Evolutionary conservation across 2,113 vertebrate genomes (phyloP).

Genomic region (human (Homo sapiens)): GRCh38 chr1:42198001-42198500

Average conservation of each 20-base stretch:
- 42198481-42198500: not conserved
- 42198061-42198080: not conserved
- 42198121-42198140: not conserved
- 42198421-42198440: slow-evolving; percentile 5
- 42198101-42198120: not conserved
- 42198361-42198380: not conserved
- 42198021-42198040: not conserved
- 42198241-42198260: not conserved
- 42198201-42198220: not conserved
- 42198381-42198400: not conserved
- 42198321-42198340: not conserved
- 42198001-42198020: not conserved
- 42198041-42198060: not conserved
- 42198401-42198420: not conserved
- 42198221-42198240: slow-evolving; percentile 1
- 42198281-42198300: not conserved
- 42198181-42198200: not conserved
- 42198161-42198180: not conserved
- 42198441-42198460: not conserved
- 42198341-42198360: not conserved
- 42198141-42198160: not conserved
- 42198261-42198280: not conserved
- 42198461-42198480: not conserved
- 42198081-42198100: not conserved
- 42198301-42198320: slow-evolving; percentile 37